These are phyloP conservation scores for Panulirus ornatus DNA, from an alignment of 1,140 invertebrate species.

Conservation along the genomic window DNA sequence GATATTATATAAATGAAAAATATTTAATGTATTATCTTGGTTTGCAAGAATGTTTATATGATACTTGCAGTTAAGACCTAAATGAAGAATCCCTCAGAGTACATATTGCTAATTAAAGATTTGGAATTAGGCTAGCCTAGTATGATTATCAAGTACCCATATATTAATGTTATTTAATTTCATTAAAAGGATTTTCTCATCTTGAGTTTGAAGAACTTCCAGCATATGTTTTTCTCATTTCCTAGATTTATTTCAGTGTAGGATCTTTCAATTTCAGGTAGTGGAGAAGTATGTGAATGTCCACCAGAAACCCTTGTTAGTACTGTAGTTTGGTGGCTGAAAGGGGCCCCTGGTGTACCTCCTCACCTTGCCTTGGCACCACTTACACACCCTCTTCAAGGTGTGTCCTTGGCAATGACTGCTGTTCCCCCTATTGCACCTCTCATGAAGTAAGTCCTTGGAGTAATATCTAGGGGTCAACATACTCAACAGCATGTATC, in stretches of 20 bases:
- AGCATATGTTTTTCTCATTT: neutral
- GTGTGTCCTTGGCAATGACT: slow-evolving; percentile 62
- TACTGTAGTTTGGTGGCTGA: slow-evolving; percentile 64
- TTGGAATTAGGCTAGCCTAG: too few species aligned
- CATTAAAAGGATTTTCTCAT: too few species aligned
- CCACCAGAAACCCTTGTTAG: slow-evolving; percentile 59
- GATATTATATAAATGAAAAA: too few species aligned
- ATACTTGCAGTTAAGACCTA: too few species aligned
- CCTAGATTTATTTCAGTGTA: neutral
- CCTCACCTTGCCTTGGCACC: slow-evolving; percentile 61
- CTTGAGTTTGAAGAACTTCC: too few species aligned
- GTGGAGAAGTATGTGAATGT: slow-evolving; percentile 57
- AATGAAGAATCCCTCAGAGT: too few species aligned
- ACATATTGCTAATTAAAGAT: too few species aligned
- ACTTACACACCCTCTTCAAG: slow-evolving; percentile 49
- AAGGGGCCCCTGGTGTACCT: slow-evolving; percentile 46
- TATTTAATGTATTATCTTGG: too few species aligned
- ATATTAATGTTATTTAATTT: too few species aligned
- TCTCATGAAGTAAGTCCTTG: slow-evolving; percentile 53
- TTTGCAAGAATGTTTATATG: too few species aligned
- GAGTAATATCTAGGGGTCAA: neutral
- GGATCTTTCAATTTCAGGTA: slow-evolving; percentile 30
- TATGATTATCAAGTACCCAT: too few species aligned
- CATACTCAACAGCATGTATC: neutral
- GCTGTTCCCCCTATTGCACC: slow-evolving; percentile 65